These are phyloP conservation scores for Volucella inflata DNA, from an alignment of 2,888 invertebrate species.

Conservation along the genomic window DNA sequence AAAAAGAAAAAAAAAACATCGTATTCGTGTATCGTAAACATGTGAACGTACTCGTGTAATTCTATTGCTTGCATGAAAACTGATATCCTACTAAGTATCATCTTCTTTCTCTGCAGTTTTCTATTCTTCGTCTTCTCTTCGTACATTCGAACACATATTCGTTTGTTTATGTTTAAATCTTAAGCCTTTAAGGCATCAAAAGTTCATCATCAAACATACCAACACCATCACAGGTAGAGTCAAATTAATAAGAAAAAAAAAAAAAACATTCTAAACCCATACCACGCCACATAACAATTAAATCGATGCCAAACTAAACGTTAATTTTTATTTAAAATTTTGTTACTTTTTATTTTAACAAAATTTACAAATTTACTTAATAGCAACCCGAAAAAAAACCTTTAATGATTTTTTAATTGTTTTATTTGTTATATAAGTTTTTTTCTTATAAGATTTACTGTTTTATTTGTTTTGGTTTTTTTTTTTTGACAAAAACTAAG, in stretches of 20 bases:
- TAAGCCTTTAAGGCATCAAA: slow-evolving; percentile 1
- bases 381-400: slow-evolving; percentile 66
- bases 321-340: slow-evolving; percentile 7
- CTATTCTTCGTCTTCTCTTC: slow-evolving; percentile 45
- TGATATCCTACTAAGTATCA: slow-evolving; percentile 44
- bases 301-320: slow-evolving; percentile 8
- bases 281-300: slow-evolving; percentile 18
- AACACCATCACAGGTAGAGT: slow-evolving; percentile 4
- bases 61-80: slow-evolving; percentile 55
- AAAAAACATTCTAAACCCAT: slow-evolving; percentile 28
- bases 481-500: slow-evolving; percentile 55
- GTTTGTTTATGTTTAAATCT: slow-evolving; percentile 13
- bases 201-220: slow-evolving; percentile 19
- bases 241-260: background rate
- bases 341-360: slow-evolving; percentile 5
- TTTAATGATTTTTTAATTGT: slow-evolving; percentile 28
- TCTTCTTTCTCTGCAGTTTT: slow-evolving; percentile 57
- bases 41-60: no score
- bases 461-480: slow-evolving; percentile 8
- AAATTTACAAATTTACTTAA: slow-evolving; percentile 38
- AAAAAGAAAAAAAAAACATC: no score
- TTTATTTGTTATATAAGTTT: background rate
- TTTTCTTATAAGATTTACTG: slow-evolving; percentile 7
- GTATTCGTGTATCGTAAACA: no score
- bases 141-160: slow-evolving; percentile 17